Base-by-base conservation (phyloP, 1,140 invertebrate genomes). In the Manduca sexta region DNA sequence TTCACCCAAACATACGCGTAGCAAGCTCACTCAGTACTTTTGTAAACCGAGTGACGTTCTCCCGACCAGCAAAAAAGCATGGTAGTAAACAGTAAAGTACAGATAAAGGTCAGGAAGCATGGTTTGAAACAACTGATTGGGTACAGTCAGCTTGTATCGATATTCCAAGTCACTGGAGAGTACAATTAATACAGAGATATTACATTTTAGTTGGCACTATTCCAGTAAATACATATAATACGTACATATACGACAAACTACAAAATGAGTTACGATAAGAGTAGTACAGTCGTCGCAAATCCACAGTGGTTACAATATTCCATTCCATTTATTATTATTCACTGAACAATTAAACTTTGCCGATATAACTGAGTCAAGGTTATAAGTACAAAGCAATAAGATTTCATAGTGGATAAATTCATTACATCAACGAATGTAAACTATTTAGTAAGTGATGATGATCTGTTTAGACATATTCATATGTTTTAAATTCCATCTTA, bases 181-280 rank as follows among this genome's bases (percentile, higher is more conserved):
- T 69, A 62, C 67, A n/a, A n/a, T n/a, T n/a, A n/a, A n/a, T n/a
- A 73, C 58, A 81, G 64, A 71, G n/a, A n/a, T n/a, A 54, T 65
- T 69, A 73, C 75, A 66, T 62, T 68, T 63, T 74, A 64, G 60
- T 67, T 77, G 68, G 65, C 68, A 75, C 69, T 74, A 62, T 76
- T 71, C 69, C 56, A 79, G 60, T 75, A 73, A 69, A 71, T 76
- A 84, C 78, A 84, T 77, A 84, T 66, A 52, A 83, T 75, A 81
- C 71, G 74, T 79, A 82, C 77, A 82, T 69, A 81, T 75, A 84
- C 74, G 80, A 71, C 81, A 79, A 84, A 75, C 81, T 84, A 84
- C 81, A 63, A 70, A 78, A 81, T 82, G 69, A 79, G 55, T 74
- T 67, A 83, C 72, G 71, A 71, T 72, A 74, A 81, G 64, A 74